Base-by-base conservation (phyloP, 2,888 invertebrate species). In the Fissipunctia ypsillon region DNA sequence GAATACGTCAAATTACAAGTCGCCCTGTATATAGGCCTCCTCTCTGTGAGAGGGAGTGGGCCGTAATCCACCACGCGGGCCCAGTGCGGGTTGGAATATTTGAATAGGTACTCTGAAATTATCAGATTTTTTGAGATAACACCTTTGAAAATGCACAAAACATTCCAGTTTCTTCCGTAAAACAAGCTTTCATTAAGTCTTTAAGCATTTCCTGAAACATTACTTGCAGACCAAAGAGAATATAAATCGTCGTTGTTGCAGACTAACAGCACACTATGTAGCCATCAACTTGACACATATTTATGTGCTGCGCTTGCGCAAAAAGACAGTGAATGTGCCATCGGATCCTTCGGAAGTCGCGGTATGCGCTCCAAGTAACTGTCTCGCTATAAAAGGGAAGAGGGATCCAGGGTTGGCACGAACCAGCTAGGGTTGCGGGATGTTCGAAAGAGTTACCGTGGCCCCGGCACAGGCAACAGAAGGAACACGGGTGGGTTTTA, bases 321-420 rank as follows among this genome's bases (percentile, higher is more conserved):
- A 87, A 88, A 90, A 88, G 85, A 81, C 84, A 88, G 89, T 89
- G 88, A 90, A 88, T 87, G 86, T 68, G 56, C 52, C 69, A 85
- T 87, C 78, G 79, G 76, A 83, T 79, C 52, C 78, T 68, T 78
- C 73, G 82, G 78, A 79, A 77, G 82, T 84, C 84, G 83, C 78
- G 91, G 90, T 87, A 90, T 91, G 89, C 84, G 80, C 82, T 81
- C 86, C 82, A 84, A 84, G 90, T 91, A 90, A 91, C 89, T 91
- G 90, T 89, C 70, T 28, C 50, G 70, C 77, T 86, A 75, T 85
- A 84, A 83, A 87, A 80, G 85, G 80, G 70, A 82, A 63, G 67
- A 60, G 22, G 52, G 41, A 38, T 35, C 59, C 67, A 86, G 85
- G 87, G 87, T 41, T 86, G 87, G 1, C 69, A 69, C 28, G 14